Base-by-base conservation (phyloP, 92 coral and sea anemone genomes). In the Zoanthus gigantus region DNA sequence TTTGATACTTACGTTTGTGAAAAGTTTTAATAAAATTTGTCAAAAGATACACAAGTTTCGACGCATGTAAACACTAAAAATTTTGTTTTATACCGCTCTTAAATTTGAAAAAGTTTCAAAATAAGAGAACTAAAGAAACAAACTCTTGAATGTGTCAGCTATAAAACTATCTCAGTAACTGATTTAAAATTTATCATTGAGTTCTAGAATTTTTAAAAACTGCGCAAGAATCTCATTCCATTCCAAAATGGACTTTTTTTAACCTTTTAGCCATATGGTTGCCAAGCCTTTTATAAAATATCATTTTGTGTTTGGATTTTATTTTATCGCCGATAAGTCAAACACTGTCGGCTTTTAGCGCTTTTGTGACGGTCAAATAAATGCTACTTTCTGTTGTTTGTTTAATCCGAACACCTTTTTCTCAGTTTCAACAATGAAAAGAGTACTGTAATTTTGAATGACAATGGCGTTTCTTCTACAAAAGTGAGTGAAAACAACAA, bases 261-360 rank as follows among this genome's bases (percentile, higher is more conserved):
- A 37, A 81, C 11, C 17, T 48, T 81, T 68, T 42, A 65, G 60
- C 73, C 14, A 30, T 46, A 63, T 23, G 67, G 73, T 34, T 10
- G 84, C 74, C 23, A 45, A n/a, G 72, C 56, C 14, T 81, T 81
- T 29, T 66, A 1, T 7, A 67, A 67, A 66, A 30, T 47, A 45
- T 81, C 75, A 81, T 65, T 50, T 69, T 9, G 74, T 66, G 85
- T 66, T 18, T 31, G 71, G 61, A 46, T 23, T 63, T 81, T 69
- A 81, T 65, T 63, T 45, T 66, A 80, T 42, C 30, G 73, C 73
- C 72, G 74, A 80, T 81, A 63, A 63, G 63, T 81, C 85, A 81
- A 81, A 81, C 74, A 63, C 52, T 31, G 85, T 65, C 85, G 85
- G 85, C 85, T 81, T 81, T 81, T 81, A 81, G 74, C 46, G 13